Base-by-base conservation (phyloP, 2,797 vertebrate species). In the Ciconia nigra region DNA sequence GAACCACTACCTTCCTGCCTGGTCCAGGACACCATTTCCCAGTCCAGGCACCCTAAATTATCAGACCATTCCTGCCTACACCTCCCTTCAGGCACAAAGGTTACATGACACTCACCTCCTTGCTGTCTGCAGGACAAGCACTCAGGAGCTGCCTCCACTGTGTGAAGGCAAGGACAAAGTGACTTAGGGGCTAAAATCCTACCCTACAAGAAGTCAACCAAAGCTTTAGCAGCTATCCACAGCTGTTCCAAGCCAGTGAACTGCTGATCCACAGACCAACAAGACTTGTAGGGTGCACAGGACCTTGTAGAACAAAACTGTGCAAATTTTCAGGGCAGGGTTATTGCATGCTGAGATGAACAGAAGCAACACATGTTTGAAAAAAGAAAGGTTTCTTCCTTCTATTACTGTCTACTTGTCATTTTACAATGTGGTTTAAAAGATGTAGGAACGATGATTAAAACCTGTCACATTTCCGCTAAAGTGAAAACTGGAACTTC, bases 261-360 rank as follows among this genome's bases (percentile, higher is more conserved):
- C 83, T 83, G 89, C 87, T 49, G 41, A 83, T 24, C 61, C 83
- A 88, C 93, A 95, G 37, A 87, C 69, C 89, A 95, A 65, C 58
- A 83, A 71, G 87, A 88, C 55, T 6, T 67, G 16, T 59, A 92
- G 12, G 14, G 39, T 15, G 57, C 44, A 72, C 63, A 87, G 93
- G 69, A 35, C n/a, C 25, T 39, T 22, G 31, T 0, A 15, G 81
- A 89, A 74, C n/a, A 44, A 88, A 95, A 76, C 41, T 14, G 20
- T 11, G 35, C 44, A 80, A 8, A 61, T 70, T 96, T 77, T 37
- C 52, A 78, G 10, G 24, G 8, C 5, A 33, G 16, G 15, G 15
- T 57, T 71, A 66, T 9, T 13, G 24, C 17, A 65, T 7, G 14
- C 15, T 4, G 1, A 63, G 20, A 52, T 10, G 2, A 72, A 81